Percentiles rank a stretch among this genome's conserved stretches.
These are phyloP conservation scores for Camelus bactrianus DNA, from an alignment of 2,113 vertebrate species.

Conservation along the genomic window DNA sequence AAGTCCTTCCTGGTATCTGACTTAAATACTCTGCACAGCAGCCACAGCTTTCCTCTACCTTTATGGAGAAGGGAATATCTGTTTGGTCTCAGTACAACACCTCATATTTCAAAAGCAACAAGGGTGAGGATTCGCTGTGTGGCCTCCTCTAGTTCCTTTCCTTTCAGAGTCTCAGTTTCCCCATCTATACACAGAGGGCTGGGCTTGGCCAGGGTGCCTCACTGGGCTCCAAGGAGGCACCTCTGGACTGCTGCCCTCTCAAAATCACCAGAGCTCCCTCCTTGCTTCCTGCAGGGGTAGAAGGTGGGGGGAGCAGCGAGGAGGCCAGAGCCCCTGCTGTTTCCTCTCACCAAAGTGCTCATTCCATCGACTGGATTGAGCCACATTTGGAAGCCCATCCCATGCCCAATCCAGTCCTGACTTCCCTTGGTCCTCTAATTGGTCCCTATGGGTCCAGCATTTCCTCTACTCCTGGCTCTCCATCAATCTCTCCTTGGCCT, in stretches of 20 bases:
- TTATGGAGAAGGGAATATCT: neutral
- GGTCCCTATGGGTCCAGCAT: neutral
- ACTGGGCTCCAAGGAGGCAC: accelerated
- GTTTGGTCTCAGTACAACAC: neutral
- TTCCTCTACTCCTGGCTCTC: neutral
- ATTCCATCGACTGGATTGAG: neutral
- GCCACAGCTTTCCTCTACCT: neutral
- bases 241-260: neutral
- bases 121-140: neutral
- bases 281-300: neutral
- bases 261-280: neutral
- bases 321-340: neutral
- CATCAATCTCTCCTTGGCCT: neutral
- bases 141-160: neutral
- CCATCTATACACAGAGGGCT: neutral
- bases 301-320: accelerated
- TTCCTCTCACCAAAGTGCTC: no score
- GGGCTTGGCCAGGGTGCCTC: neutral
- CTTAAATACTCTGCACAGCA: neutral
- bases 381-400: neutral
- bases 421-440: neutral
- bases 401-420: accelerated
- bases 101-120: neutral
- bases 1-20: neutral
- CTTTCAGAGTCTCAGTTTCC: neutral